Conservation (phyloP, 2,113 vertebrate genomes). For the Gymnarchus niloticus region DNA sequence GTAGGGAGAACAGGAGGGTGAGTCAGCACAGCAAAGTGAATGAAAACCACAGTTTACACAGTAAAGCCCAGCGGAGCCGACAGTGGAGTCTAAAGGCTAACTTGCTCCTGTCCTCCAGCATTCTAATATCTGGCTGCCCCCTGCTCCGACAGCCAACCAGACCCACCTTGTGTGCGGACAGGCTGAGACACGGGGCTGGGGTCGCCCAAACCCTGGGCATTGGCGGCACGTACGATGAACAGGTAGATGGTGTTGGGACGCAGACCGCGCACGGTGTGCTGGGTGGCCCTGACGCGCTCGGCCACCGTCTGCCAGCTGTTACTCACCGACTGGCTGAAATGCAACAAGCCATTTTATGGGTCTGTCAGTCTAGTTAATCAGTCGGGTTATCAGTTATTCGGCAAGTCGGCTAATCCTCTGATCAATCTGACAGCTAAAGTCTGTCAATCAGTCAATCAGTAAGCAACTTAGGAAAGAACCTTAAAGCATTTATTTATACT, state of each 20-base stretch:
- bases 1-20: slow-evolving; percentile 1
- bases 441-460: too few relatives aligned
- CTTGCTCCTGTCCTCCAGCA: background rate
- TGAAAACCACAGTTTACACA: background rate
- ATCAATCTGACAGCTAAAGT: background rate
- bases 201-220: slow-evolving; percentile 83
- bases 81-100: background rate
- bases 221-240: slow-evolving; percentile 89
- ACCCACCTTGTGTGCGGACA: slow-evolving; percentile 86
- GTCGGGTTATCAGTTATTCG: background rate
- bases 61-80: background rate
- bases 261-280: slow-evolving; percentile 75
- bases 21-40: background rate
- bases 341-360: background rate
- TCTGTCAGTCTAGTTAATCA: background rate
- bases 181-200: slow-evolving; percentile 89
- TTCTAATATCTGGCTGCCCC: background rate
- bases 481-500: background rate
- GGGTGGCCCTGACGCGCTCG: slow-evolving; percentile 79
- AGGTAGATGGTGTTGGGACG: slow-evolving; percentile 91
- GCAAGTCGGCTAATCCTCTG: background rate
- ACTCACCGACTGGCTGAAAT: slow-evolving; percentile 82
- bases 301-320: slow-evolving; percentile 93
- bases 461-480: background rate
- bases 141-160: background rate